Base-by-base conservation (phyloP, 2,113 vertebrate species). In the Mastomys natalensis region DNA sequence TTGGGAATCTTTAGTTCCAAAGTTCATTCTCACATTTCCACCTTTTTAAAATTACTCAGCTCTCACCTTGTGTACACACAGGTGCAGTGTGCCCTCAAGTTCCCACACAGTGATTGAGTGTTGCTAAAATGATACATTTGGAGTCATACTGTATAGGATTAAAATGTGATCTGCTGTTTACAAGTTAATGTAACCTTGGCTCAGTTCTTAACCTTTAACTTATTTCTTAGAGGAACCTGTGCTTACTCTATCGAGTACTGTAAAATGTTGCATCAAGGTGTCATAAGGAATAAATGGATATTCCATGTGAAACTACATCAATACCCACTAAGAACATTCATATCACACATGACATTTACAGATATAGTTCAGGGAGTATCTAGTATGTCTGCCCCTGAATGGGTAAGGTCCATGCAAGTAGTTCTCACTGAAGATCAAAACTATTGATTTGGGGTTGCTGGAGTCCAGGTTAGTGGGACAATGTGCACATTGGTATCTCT, bases 1-100 rank as follows among this genome's bases (percentile, higher is more conserved):
- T 86, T 77, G 17, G 7, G 55, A 88, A 43, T 94, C 82, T 88
- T 26, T 26, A 51, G 26, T 62, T 92, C 24, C 85, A 84, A 1
- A 62, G 53, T 60, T 90, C 53, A 40, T 77, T 94, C 66, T 82
- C 9, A 11, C n/a, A 4, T 55, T 34, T 40, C 45, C 45, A 31
- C 24, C 15, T 85, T 17, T 80, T 51, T 40, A 58, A 34, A 34
- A 34, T 90, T 78, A 21, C 88, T 45, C 24, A 86, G 21, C 53
- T 64, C 8, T 29, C 22, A 4, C 74, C 17, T 74, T 15, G 15
- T 3, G 0, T 21, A 58, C 11, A 29, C 51, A 77, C 43, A 53
- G 29, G 3, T 0, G 0, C 17, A 19, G 0, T 22, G 53, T 53
- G 26, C 43, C 8, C 12, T 82, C 53, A 3, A 43, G 15, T 51